phyloP scores from a whole-genome alignment of 2,797 vertebrate species.

The Ispidina lecontei region DNA sequence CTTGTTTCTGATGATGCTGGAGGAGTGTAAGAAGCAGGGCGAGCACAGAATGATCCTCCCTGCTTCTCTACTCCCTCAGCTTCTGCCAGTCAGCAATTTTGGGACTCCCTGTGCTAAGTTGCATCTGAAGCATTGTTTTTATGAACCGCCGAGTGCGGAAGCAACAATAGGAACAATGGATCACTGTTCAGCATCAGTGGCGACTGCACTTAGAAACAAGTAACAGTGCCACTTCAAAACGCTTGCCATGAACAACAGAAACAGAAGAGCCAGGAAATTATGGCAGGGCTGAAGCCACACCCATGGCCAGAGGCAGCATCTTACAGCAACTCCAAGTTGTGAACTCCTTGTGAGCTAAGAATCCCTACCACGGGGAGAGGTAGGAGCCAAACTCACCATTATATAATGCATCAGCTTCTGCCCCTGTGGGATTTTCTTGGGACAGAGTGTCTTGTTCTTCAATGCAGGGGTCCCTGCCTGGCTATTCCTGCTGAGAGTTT shows the following conservation, averaged over 20 bases:
- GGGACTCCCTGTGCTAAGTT: slow-evolving; percentile 58
- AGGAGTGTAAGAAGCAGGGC: not conserved
- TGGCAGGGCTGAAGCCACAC: slow-evolving; percentile 49
- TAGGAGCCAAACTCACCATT: slow-evolving; percentile 50
- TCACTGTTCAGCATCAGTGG: slow-evolving; percentile 68
- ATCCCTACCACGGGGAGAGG: slow-evolving; percentile 37
- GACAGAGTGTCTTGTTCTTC: not conserved
- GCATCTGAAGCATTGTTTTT: slow-evolving; percentile 66
- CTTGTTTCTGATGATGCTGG: not conserved
- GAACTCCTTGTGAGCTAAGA: slow-evolving; percentile 25
- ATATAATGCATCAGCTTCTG: slow-evolving; percentile 8
- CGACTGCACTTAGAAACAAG: slow-evolving; percentile 63
- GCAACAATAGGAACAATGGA: slow-evolving; percentile 67
- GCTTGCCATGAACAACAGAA: slow-evolving; percentile 40
- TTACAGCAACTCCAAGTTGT: slow-evolving; percentile 33
- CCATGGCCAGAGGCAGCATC: slow-evolving; percentile 41
- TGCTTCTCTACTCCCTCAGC: not conserved
- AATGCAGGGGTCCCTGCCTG: not conserved
- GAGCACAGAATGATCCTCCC: not conserved
- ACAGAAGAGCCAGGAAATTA: slow-evolving; percentile 60
- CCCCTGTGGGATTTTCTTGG: slow-evolving; percentile 4
- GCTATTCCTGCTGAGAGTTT: not conserved
- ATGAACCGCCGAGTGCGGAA: slow-evolving; percentile 55
- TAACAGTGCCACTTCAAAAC: slow-evolving; percentile 63
- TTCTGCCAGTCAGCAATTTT: slow-evolving; percentile 50